phyloP scores from a whole-genome alignment of 1,140 invertebrate species.

The Papilio dardanus region DNA sequence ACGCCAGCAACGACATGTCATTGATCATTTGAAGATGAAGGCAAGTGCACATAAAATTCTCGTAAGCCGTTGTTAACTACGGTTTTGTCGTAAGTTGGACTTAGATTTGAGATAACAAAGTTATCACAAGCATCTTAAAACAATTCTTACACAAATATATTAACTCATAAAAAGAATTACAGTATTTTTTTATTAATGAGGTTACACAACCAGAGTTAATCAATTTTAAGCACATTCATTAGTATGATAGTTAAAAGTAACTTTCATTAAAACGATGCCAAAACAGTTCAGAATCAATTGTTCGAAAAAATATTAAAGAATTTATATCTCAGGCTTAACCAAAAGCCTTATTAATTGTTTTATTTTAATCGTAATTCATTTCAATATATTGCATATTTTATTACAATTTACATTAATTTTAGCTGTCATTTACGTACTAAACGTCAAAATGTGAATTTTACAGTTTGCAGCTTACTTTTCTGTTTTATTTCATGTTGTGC shows the following conservation, averaged over 20 bases:
- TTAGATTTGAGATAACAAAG: constrained; percentile 1
- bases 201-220: too few relatives aligned
- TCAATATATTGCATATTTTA: background rate
- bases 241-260: too few relatives aligned
- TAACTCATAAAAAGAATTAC: background rate
- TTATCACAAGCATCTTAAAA: background rate
- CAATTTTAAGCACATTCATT: too few relatives aligned
- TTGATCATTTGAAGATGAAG: background rate
- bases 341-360: background rate
- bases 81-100: background rate
- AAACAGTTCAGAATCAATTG: too few relatives aligned
- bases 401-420: background rate
- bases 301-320: too few relatives aligned
- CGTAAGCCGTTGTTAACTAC: background rate
- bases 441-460: background rate
- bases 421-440: background rate
- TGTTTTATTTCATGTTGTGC: background rate
- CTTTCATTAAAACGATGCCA: too few relatives aligned
- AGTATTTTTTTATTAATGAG: too few relatives aligned
- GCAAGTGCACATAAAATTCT: constrained; percentile 9
- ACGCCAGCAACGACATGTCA: background rate
- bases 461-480: background rate
- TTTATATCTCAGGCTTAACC: too few relatives aligned
- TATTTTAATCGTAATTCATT: background rate
- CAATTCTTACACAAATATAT: background rate